These are phyloP conservation scores for Rhinogobio ventralis DNA, from an alignment of 2,797 vertebrate species.

Conservation along the genomic window DNA sequence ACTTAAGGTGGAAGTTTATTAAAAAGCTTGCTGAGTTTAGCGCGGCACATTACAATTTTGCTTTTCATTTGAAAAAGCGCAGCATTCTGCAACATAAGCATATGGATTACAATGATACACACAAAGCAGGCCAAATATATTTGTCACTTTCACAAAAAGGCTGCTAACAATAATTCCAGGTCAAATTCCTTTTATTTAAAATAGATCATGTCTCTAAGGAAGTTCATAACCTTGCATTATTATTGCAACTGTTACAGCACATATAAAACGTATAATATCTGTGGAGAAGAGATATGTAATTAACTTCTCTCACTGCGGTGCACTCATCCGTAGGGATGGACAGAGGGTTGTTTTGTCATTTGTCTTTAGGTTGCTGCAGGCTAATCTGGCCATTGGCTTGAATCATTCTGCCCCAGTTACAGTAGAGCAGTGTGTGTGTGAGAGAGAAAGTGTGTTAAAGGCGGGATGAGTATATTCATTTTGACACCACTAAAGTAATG, in stretches of 20 bases:
- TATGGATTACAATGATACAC: constrained; percentile 22
- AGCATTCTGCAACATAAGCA: constrained; percentile 12
- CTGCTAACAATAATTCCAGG: constrained; percentile 23
- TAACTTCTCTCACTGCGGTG: constrained; percentile 25
- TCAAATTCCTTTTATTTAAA: constrained; percentile 15
- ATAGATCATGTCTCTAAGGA: not conserved
- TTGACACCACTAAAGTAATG: constrained; percentile 57
- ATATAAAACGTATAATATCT: constrained; percentile 23
- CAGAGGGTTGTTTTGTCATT: constrained; percentile 54
- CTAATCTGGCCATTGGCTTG: constrained; percentile 69
- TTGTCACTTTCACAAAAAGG: constrained; percentile 29
- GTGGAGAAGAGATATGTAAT: constrained; percentile 33
- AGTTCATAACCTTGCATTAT: constrained; percentile 17
- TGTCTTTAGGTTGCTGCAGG: constrained; percentile 57
- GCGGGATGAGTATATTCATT: constrained; percentile 43
- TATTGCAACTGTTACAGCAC: constrained; percentile 16
- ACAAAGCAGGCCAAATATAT: constrained; percentile 19
- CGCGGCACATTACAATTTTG: not conserved
- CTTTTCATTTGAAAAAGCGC: constrained; percentile 10
- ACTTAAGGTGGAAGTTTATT: constrained; percentile 45
- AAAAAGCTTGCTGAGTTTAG: constrained; percentile 31
- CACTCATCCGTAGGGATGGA: constrained; percentile 31
- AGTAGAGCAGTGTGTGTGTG: constrained; percentile 55
- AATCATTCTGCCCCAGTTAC: constrained; percentile 84
- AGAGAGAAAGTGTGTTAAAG: constrained; percentile 6